Evolutionary conservation across 1,140 invertebrate genomes (phyloP).

Genomic region (Hirudo medicinalis): DNA sequence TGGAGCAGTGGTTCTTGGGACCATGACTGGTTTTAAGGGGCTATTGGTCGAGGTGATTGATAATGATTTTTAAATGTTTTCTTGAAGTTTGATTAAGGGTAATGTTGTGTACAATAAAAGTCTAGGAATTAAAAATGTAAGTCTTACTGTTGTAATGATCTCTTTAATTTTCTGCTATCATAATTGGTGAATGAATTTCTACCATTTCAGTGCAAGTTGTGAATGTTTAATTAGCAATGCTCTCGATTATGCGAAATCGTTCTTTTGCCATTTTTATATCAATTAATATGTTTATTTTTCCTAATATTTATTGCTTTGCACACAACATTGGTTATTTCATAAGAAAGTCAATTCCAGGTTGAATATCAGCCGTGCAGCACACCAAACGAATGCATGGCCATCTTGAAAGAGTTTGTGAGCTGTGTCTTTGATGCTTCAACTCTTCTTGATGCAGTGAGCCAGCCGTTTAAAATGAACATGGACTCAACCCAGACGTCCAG

Average conservation of each 20-base stretch:
- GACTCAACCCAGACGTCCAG: conserved; percentile 64
- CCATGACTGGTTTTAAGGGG: conserved; percentile 69
- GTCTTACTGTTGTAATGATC: too few species aligned
- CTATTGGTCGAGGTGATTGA: conserved; percentile 69
- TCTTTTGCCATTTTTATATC: too few species aligned
- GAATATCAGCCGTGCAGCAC: conserved; percentile 83
- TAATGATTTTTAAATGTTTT: not conserved
- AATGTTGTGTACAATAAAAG: too few species aligned
- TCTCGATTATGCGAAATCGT: not conserved
- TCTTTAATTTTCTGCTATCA: too few species aligned
- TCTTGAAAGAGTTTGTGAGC: conserved; percentile 80
- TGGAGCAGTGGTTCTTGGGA: conserved; percentile 77
- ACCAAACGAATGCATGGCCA: conserved; percentile 71
- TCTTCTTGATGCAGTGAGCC: conserved; percentile 42
- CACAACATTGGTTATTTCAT: not conserved
- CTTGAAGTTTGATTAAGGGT: not conserved
- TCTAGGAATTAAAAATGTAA: too few species aligned
- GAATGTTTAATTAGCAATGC: too few species aligned
- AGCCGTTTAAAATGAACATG: conserved; percentile 54
- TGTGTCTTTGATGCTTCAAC: conserved; percentile 64
- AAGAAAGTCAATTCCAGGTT: conserved; percentile 47
- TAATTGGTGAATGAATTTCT: too few species aligned
- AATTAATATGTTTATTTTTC: not conserved
- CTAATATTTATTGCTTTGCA: not conserved
- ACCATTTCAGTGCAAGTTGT: not conserved